Conservation (phyloP, 1,140 invertebrate species). For the Ceratitis capitata region DNA sequence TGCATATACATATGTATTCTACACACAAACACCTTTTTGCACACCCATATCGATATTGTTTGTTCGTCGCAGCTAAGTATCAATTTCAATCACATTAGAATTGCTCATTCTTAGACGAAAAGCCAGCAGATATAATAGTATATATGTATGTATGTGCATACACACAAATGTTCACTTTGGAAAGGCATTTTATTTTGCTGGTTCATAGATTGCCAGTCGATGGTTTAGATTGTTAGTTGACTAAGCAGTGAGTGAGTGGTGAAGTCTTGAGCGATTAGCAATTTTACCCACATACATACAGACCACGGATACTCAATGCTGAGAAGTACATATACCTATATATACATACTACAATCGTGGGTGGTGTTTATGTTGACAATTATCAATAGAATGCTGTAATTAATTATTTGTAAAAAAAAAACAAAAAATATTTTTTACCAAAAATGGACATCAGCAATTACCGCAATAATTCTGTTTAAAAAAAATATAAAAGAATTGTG, state of each 20-base stretch:
- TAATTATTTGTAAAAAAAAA: background rate
- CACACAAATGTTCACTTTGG: background rate
- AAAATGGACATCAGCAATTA: background rate
- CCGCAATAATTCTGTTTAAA: background rate
- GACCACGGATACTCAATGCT: no score
- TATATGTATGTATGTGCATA: no score
- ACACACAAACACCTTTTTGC: no score
- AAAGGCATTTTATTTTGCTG: background rate
- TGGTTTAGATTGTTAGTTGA: background rate
- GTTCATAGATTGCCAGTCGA: background rate
- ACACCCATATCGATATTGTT: background rate
- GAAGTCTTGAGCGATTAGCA: background rate
- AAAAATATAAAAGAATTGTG: no score
- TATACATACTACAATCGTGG: background rate
- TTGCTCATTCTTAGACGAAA: background rate
- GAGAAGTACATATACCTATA: no score
- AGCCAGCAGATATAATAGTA: no score
- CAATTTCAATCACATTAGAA: background rate
- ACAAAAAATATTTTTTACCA: background rate
- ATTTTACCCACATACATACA: background rate
- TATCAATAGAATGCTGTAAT: background rate
- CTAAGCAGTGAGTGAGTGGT: background rate
- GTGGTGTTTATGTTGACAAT: conserved; percentile 20
- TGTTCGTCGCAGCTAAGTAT: no score
- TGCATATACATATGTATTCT: background rate